phyloP scores from a whole-genome alignment of 2,113 vertebrate genomes.

The Clarias magur region DNA sequence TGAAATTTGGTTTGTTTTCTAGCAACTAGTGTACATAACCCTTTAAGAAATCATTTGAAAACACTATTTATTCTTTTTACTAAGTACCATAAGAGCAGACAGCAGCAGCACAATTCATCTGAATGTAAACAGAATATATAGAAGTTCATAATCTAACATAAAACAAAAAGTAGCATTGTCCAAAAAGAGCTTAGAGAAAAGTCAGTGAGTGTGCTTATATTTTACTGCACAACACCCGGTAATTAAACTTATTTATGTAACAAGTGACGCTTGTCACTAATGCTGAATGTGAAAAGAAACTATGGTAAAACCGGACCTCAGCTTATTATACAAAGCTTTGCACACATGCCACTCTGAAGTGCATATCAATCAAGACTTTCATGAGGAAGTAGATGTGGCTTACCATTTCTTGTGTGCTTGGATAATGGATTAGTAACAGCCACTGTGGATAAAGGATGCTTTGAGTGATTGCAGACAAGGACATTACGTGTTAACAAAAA shows the following conservation, averaged over 20 bases:
- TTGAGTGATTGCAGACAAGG: constrained; percentile 37
- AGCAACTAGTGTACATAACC: not conserved
- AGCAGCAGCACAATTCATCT: no score
- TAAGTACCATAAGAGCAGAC: not conserved
- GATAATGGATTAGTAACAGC: constrained; percentile 45
- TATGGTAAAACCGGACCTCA: not conserved
- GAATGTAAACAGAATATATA: not conserved
- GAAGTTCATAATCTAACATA: not conserved
- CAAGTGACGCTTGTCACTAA: not conserved
- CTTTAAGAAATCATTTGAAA: not conserved
- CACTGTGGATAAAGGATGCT: constrained; percentile 38
- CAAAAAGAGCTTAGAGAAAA: not conserved
- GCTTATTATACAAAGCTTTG: not conserved
- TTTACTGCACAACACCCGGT: not conserved
- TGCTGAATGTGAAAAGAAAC: not conserved
- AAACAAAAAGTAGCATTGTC: not conserved
- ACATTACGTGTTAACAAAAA: constrained; percentile 31
- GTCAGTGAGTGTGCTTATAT: not conserved
- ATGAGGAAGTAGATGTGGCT: constrained; percentile 42
- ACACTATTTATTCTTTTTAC: not conserved
- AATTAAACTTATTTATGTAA: not conserved
- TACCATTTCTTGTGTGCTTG: constrained; percentile 43
- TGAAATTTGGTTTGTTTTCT: no score
- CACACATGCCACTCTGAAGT: not conserved
- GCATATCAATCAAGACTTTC: not conserved